phyloP scores from a whole-genome alignment of 2,113 vertebrate genomes.

The Neodontobutis hainanensis region DNA sequence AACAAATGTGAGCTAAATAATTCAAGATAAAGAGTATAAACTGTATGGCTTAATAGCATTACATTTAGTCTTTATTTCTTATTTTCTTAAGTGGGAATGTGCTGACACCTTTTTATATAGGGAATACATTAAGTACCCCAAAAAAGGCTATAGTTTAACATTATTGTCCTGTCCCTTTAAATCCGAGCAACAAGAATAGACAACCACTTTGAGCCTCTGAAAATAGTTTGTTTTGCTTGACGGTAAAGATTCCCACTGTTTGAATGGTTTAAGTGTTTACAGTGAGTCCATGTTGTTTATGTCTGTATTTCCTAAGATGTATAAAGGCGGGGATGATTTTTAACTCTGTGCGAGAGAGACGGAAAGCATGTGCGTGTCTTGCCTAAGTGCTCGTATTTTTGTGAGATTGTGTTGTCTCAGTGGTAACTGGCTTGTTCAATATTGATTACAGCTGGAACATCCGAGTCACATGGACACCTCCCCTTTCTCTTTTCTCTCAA shows the following conservation, averaged over 20 bases:
- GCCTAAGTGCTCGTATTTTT: constrained; percentile 34
- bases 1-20: too few species aligned
- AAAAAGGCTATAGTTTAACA: too few species aligned
- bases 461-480: constrained; percentile 44
- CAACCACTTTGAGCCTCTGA: constrained; percentile 56
- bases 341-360: constrained; percentile 28
- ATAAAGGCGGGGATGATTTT: constrained; percentile 30
- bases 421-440: constrained; percentile 71
- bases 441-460: constrained; percentile 70
- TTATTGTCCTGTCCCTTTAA: constrained; percentile 19
- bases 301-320: constrained; percentile 35
- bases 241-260: constrained; percentile 60
- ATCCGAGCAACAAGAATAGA: constrained; percentile 63
- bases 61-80: too few species aligned
- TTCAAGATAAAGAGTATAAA: too few species aligned
- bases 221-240: constrained; percentile 69
- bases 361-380: constrained; percentile 32
- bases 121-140: too few species aligned
- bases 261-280: constrained; percentile 47
- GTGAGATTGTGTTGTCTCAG: constrained; percentile 47
- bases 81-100: too few species aligned
- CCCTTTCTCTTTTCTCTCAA: constrained; percentile 44
- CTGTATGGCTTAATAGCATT: too few species aligned
- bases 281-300: constrained; percentile 60
- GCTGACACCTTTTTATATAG: too few species aligned